Percentiles rank a stretch among this genome's conserved stretches.
Evolutionary conservation across 2,888 invertebrate genomes (phyloP).

Genomic region (Lutraria lutraria): DNA sequence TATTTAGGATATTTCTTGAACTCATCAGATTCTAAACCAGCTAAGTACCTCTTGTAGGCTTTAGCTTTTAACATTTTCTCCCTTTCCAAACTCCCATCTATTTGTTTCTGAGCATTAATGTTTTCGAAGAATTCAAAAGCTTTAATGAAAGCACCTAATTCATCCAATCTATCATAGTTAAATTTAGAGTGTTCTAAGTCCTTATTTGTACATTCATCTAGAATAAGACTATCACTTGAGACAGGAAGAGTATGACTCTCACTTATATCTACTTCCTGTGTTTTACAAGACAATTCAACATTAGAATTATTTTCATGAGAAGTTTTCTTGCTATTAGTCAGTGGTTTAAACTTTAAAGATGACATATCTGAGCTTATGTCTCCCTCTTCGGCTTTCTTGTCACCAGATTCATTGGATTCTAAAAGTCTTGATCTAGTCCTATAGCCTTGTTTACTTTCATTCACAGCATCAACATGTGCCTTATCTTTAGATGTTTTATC

Average conservation of each 20-base stretch:
- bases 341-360: background rate
- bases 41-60: background rate
- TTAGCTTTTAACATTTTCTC: background rate
- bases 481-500: background rate
- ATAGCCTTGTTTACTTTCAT: background rate
- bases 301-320: no score
- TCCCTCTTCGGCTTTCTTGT: background rate
- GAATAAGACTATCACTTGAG: background rate
- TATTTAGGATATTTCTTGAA: background rate
- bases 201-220: background rate
- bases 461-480: background rate
- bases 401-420: background rate
- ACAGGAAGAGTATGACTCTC: no score
- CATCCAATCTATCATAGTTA: background rate
- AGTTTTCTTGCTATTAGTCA: no score
- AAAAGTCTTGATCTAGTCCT: background rate
- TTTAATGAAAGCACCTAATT: slow-evolving; percentile 25
- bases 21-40: background rate
- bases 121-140: slow-evolving; percentile 11
- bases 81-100: background rate
- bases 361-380: background rate
- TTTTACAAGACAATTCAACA: no score
- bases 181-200: background rate
- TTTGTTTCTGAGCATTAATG: background rate
- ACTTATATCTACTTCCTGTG: no score